Percentiles rank a stretch among this genome's conserved stretches.
Conservation (phyloP, 2,113 vertebrate species). For the Muscicapa adusta region DNA sequence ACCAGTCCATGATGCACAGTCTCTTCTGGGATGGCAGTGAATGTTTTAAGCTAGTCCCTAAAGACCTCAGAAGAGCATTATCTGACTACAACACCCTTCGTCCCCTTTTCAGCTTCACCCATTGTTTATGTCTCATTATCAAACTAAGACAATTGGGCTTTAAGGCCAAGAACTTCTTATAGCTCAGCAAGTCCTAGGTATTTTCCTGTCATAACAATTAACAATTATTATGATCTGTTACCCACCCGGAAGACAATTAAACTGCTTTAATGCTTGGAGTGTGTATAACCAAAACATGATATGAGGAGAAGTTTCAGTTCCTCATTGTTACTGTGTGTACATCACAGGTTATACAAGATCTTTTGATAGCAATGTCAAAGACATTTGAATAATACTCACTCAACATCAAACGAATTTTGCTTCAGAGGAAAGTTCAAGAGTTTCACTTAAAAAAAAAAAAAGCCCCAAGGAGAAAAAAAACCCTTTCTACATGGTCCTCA, state of each 20-base stretch:
- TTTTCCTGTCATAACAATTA: neutral
- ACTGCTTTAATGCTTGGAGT: neutral
- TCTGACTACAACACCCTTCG: neutral
- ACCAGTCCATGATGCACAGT: neutral
- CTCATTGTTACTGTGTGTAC: neutral
- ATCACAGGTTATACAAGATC: neutral
- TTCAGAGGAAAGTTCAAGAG: conserved; percentile 1
- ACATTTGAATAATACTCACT: neutral
- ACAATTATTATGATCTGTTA: neutral
- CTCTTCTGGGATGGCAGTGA: neutral
- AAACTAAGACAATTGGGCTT: neutral
- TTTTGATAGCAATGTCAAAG: neutral
- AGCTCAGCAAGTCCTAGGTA: neutral
- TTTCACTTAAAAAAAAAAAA: neutral
- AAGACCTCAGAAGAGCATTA: neutral
- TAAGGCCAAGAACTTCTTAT: neutral
- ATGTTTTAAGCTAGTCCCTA: neutral
- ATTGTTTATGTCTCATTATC: neutral
- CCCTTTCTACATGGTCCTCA: neutral
- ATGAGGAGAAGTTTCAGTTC: neutral
- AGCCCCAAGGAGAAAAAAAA: neutral
- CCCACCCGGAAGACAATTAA: neutral
- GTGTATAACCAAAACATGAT: neutral
- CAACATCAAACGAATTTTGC: neutral
- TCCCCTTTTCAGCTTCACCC: neutral